These are phyloP conservation scores for Prionailurus bengalensis DNA, from an alignment of 2,113 vertebrate genomes.

Conservation along the genomic window DNA sequence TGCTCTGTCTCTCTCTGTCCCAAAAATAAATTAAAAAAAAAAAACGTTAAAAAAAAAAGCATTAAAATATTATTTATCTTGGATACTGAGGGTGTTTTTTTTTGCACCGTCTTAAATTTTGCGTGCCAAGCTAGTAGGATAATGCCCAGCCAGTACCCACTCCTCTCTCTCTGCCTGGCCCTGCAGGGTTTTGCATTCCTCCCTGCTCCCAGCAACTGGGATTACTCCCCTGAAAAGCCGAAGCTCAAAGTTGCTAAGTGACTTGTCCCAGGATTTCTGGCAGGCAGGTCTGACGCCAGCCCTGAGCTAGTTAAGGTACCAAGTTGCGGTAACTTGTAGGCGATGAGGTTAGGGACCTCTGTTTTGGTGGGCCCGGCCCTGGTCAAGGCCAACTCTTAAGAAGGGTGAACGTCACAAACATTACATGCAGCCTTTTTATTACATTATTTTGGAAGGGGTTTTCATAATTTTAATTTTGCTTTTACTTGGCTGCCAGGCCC, in stretches of 20 bases:
- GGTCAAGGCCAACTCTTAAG: not conserved
- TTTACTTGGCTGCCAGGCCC: conserved; percentile 16
- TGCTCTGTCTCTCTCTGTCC: no score
- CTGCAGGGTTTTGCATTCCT: not conserved
- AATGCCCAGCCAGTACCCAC: no score
- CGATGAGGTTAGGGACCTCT: not conserved
- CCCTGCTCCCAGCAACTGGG: not conserved
- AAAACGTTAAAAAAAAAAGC: no score
- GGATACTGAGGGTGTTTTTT: not conserved
- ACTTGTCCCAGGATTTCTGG: no score
- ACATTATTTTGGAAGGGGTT: not conserved
- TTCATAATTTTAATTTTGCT: conserved; percentile 38
- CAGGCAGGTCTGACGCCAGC: not conserved
- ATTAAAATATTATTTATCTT: not conserved
- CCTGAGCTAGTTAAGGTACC: not conserved
- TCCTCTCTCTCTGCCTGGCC: not conserved
- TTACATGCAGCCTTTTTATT: not conserved
- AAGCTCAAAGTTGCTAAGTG: not conserved
- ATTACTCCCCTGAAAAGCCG: no score
- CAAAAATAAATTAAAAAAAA: no score
- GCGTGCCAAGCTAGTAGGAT: not conserved
- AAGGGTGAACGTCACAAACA: not conserved
- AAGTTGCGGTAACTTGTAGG: not conserved
- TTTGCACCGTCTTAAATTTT: not conserved
- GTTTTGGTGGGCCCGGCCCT: not conserved